Evolutionary conservation across 1,140 invertebrate genomes (phyloP), one percentile per base, ranked within the genome.

Genomic region (Brachionus koreanus): DNA sequence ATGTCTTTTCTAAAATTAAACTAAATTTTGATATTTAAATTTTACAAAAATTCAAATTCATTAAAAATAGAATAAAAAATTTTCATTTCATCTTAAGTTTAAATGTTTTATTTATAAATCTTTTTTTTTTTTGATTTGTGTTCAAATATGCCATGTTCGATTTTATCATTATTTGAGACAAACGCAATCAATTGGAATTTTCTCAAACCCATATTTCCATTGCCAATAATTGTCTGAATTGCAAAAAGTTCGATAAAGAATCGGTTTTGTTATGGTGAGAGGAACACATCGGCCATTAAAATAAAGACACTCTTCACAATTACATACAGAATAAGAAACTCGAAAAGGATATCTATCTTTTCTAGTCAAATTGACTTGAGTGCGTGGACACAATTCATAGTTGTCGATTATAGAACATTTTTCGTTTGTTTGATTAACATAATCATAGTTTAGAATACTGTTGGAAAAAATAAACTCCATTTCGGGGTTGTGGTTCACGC

Each of bases 201-300:
- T 43, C 13, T 74, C 69, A 46, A 74, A 46, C 1, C 39, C 69
- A 46, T 46, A 74, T 10, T 74, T 74, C 69, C 69, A 74, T 39
- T 74, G 5, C 69, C 69, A 74, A 13, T 46, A 19, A 7, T 43
- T 46, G 5, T 46, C 13, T 12, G 39, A 23, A 25, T 46, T 25
- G 16, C 69, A 74, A 10, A 74, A 23, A 46, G 39, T 46, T 46
- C 69, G 39, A n/a, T 46, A 46, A 10, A 74, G 25, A 29, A 46
- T n/a, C 25, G 69, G 69, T 13, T 12, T 74, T 5, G 2, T 25
- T 7, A 46, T 5, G 1, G 25, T 10, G 13, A 46, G 23, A 10
- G 69, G 25, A 13, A 46, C 42, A 46, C 69, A 74, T 46, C 25
- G 37, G 3, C 69, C 6, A 13, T 46, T 46, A 0, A 74, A 2